Evolutionary conservation across 2,113 vertebrate genomes (phyloP).

Genomic region (Alectura lathami): DNA sequence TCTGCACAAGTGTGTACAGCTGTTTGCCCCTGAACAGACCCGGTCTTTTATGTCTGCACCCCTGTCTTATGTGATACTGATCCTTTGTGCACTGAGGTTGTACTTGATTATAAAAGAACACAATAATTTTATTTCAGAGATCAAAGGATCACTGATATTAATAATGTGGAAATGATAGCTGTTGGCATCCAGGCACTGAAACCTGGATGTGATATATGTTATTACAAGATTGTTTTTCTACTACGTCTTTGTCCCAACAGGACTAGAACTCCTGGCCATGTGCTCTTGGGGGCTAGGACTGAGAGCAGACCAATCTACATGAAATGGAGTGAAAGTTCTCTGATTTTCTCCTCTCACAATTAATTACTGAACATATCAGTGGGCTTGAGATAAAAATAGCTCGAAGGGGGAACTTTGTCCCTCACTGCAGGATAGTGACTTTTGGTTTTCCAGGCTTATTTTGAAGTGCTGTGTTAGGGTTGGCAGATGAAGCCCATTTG

Average conservation of each 20-base stretch:
- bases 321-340: background rate
- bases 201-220: background rate
- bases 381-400: background rate
- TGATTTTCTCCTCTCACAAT: slow-evolving; percentile 25
- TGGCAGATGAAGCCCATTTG: background rate
- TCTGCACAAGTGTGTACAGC: background rate
- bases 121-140: background rate
- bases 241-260: background rate
- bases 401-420: background rate
- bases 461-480: background rate
- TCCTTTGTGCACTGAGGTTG: background rate
- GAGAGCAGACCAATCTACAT: background rate
- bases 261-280: background rate
- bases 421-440: background rate
- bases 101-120: background rate
- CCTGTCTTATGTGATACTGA: background rate
- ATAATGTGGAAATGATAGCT: background rate
- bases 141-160: background rate
- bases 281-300: background rate
- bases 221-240: too few species aligned
- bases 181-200: background rate
- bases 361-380: background rate
- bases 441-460: background rate
- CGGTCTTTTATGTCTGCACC: background rate
- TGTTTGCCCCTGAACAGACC: background rate